Percentiles rank a stretch among this genome's conserved stretches.
These are phyloP conservation scores for Drosophila kohkoa DNA, from an alignment of 1,140 invertebrate species.

Conservation along the genomic window DNA sequence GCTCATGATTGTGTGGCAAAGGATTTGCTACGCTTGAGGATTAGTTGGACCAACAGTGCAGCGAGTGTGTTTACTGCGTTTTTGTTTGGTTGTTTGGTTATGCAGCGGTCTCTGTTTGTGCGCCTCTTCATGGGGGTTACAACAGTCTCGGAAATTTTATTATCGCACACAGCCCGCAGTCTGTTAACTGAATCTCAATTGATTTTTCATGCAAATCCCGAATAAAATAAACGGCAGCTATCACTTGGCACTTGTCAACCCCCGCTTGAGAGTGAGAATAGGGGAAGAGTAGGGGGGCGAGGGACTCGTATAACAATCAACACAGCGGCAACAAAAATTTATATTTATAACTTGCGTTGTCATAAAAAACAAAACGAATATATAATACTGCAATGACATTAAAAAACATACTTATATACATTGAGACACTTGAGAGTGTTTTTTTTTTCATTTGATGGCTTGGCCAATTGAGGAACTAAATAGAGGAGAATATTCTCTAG, in stretches of 20 bases:
- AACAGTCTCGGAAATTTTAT: conserved; percentile 1
- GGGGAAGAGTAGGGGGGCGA: background rate
- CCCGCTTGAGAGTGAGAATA: conserved; percentile 16
- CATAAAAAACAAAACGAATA: conserved; percentile 69
- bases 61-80: conserved; percentile 31
- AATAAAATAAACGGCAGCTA: conserved; percentile 27
- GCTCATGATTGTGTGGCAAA: conserved; percentile 44
- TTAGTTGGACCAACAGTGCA: conserved; percentile 33
- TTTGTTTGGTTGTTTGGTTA: conserved; percentile 41
- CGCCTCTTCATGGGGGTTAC: conserved; percentile 34
- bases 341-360: conserved; percentile 68
- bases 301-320: conserved; percentile 72
- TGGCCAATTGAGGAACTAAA: conserved; percentile 48
- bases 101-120: conserved; percentile 52
- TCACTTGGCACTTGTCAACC: conserved; percentile 58
- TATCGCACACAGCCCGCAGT: conserved; percentile 30
- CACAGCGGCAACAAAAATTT: conserved; percentile 60
- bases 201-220: conserved; percentile 49
- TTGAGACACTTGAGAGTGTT: conserved; percentile 36
- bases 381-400: conserved; percentile 32
- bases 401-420: conserved; percentile 18
- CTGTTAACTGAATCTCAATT: conserved; percentile 57
- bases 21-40: conserved; percentile 55
- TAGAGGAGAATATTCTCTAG: conserved; percentile 1
- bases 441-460: conserved; percentile 1